phyloP scores from a whole-genome alignment of 2,113 vertebrate species.

The Rhegmatorhina hoffmannsi region DNA sequence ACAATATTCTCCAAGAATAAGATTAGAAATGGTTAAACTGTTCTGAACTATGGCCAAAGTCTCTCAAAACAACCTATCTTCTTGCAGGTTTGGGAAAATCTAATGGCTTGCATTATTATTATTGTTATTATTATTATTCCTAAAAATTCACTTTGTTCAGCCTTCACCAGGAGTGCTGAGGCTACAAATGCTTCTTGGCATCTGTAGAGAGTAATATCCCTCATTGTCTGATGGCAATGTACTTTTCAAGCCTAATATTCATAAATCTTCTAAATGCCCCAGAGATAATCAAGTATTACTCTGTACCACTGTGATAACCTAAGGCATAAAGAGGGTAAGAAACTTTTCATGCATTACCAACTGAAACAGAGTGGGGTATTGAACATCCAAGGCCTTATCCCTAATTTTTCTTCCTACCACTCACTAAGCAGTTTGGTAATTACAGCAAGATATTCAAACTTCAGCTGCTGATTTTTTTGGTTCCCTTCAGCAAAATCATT shows the following conservation, averaged over 20 bases:
- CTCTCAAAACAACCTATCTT: neutral
- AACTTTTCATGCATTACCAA: neutral
- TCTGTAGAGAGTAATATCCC: constrained; percentile 22
- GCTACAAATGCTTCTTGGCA: constrained; percentile 50
- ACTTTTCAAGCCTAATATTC: constrained; percentile 16
- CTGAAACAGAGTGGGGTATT: neutral
- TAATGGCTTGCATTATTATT: neutral
- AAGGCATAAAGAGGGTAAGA: neutral
- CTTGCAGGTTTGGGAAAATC: neutral
- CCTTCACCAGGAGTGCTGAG: neutral
- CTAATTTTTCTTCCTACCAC: neutral
- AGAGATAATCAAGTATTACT: constrained; percentile 1
- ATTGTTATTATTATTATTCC: neutral
- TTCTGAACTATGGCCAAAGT: neutral
- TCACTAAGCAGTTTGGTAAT: neutral
- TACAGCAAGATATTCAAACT: neutral
- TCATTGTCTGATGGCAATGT: constrained; percentile 9
- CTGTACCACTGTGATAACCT: neutral
- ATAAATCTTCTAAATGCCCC: neutral
- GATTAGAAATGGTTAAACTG: neutral
- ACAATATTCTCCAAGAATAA: neutral
- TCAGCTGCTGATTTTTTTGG: neutral
- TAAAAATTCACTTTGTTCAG: neutral
- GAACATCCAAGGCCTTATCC: neutral
- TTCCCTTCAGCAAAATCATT: neutral